These are phyloP conservation scores for Ataeniobius toweri DNA, from an alignment of 2,797 vertebrate genomes.

Conservation along the genomic window DNA sequence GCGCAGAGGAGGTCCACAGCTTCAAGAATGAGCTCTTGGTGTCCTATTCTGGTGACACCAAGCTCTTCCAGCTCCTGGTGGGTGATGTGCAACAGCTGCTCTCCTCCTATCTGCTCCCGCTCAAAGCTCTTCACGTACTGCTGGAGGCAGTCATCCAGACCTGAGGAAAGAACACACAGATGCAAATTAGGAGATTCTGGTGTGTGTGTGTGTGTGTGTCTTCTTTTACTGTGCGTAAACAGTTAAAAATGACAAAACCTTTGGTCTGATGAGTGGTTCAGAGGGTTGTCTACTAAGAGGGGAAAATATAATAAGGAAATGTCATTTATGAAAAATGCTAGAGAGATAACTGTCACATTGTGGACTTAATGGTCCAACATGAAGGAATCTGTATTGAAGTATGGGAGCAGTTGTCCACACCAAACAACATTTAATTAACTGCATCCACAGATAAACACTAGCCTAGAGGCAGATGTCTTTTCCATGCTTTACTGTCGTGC, in stretches of 20 bases:
- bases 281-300: constrained; percentile 2
- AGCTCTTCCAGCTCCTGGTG: constrained; percentile 91
- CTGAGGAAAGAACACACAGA: constrained; percentile 66
- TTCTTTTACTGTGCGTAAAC: not conserved
- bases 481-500: constrained; percentile 23
- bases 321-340: constrained; percentile 1
- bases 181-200: constrained; percentile 25
- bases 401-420: constrained; percentile 23
- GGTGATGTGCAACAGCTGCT: constrained; percentile 91
- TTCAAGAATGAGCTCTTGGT: constrained; percentile 92
- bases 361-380: not conserved
- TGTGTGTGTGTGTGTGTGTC: not conserved
- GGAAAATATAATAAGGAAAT: constrained; percentile 4
- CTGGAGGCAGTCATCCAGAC: constrained; percentile 90
- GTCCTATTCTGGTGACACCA: constrained; percentile 88
- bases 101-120: constrained; percentile 88
- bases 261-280: constrained; percentile 6
- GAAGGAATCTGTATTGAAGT: constrained; percentile 26
- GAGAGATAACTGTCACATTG: constrained; percentile 6
- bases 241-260: not conserved
- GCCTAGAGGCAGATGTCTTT: constrained; percentile 29
- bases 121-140: constrained; percentile 93
- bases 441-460: constrained; percentile 26
- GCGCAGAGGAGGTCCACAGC: constrained; percentile 89
- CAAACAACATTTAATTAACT: constrained; percentile 16